Evolutionary conservation across 2,797 vertebrate genomes (phyloP).

Genomic region (Karalla daura): DNA sequence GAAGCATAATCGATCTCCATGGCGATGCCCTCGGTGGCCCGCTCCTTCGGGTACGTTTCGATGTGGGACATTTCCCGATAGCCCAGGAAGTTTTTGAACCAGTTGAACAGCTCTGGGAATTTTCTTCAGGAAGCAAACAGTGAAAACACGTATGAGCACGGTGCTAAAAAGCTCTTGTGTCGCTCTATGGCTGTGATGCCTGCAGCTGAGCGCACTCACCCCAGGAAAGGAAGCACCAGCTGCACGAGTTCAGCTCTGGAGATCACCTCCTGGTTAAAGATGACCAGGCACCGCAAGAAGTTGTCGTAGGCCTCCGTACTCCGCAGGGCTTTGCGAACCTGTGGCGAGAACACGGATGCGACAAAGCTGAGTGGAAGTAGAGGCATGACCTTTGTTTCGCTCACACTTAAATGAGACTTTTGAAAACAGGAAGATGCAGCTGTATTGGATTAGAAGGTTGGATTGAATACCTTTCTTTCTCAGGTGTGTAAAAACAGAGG

Average conservation of each 20-base stretch:
- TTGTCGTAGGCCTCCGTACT: slow-evolving; percentile 96
- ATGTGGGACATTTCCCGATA: slow-evolving; percentile 95
- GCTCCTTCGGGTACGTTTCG: slow-evolving; percentile 95
- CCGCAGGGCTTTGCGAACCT: slow-evolving; percentile 97
- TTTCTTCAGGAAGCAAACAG: slow-evolving; percentile 81
- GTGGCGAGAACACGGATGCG: neutral
- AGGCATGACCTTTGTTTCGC: too few relatives aligned
- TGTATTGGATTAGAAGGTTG: too few relatives aligned
- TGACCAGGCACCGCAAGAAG: slow-evolving; percentile 96
- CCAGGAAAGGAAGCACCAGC: slow-evolving; percentile 95
- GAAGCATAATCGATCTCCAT: slow-evolving; percentile 99
- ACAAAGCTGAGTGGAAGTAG: neutral
- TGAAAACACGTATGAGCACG: neutral
- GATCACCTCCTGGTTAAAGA: slow-evolving; percentile 99
- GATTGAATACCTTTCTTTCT: too few relatives aligned
- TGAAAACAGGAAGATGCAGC: too few relatives aligned
- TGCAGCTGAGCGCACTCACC: slow-evolving; percentile 83
- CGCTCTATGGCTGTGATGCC: too few relatives aligned
- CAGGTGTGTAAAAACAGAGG: too few relatives aligned
- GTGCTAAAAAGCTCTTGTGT: too few relatives aligned
- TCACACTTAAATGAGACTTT: too few relatives aligned
- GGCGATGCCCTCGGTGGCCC: slow-evolving; percentile 97
- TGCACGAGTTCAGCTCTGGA: slow-evolving; percentile 96
- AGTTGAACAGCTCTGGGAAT: slow-evolving; percentile 98
- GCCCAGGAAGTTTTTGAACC: slow-evolving; percentile 99